Conservation (phyloP, 2,113 vertebrate genomes). For the Grammomys surdaster region DNA sequence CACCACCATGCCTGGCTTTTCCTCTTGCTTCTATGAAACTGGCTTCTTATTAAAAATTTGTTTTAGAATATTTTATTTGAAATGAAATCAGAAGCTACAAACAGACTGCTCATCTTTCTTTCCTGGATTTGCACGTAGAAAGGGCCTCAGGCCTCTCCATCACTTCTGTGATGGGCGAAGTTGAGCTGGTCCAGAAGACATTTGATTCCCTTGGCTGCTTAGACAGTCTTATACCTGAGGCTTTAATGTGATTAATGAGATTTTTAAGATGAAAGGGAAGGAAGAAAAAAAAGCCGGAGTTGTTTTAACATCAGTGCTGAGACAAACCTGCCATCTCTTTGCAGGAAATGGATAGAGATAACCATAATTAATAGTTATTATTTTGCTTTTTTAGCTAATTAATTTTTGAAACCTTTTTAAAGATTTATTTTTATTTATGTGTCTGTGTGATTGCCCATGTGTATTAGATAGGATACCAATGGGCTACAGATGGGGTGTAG, state of each 20-base stretch:
- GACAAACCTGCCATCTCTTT: conserved; percentile 12
- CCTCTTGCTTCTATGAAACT: conserved; percentile 25
- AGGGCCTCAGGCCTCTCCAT: conserved; percentile 55
- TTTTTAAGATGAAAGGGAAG: conserved; percentile 69
- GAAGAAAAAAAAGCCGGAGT: neutral
- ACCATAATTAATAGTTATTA: neutral
- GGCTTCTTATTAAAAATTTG: neutral
- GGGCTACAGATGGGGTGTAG: neutral
- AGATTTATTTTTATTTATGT: neutral
- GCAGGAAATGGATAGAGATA: conserved; percentile 20
- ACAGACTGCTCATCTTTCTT: neutral
- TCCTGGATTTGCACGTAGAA: neutral
- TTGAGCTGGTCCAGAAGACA: neutral
- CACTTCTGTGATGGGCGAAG: neutral
- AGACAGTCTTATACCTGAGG: conserved; percentile 47
- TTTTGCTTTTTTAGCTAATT: neutral
- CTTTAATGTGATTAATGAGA: conserved; percentile 66
- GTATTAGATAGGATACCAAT: neutral
- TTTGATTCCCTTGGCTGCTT: neutral
- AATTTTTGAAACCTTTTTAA: neutral
- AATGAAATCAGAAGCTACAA: conserved; percentile 22
- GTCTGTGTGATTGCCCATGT: neutral
- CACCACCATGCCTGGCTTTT: neutral
- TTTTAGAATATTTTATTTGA: neutral
- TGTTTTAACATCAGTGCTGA: neutral